These are phyloP conservation scores for Geococcyx californianus DNA, from an alignment of 2,113 vertebrate genomes.

Conservation along the genomic window DNA sequence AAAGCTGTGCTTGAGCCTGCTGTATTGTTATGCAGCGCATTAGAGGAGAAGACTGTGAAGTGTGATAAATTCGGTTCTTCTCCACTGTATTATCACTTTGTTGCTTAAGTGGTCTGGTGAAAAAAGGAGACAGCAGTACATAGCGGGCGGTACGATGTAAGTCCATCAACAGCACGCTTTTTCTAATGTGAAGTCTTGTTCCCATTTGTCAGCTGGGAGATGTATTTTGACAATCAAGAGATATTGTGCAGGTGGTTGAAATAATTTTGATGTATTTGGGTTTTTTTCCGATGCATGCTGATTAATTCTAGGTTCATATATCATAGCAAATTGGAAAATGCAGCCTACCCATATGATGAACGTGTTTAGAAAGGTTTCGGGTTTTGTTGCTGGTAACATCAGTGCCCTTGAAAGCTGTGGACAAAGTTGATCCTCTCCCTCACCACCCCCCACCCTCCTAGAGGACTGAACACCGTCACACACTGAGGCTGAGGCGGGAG, in stretches of 20 bases:
- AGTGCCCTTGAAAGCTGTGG: constrained; percentile 6
- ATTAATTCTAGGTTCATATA: constrained; percentile 4
- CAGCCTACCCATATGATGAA: neutral
- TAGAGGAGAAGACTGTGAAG: neutral
- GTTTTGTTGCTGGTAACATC: neutral
- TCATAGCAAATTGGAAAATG: constrained; percentile 15
- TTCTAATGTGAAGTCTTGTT: constrained; percentile 8
- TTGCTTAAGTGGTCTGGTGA: constrained; percentile 19
- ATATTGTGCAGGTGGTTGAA: neutral
- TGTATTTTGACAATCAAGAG: constrained; percentile 26
- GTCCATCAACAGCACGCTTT: neutral
- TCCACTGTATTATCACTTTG: neutral
- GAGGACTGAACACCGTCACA: fast-evolving
- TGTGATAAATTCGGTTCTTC: constrained; percentile 36
- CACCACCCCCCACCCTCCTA: neutral
- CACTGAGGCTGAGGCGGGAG: neutral
- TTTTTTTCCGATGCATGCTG: neutral
- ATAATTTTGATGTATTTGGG: constrained; percentile 9
- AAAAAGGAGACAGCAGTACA: neutral
- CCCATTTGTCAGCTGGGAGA: neutral
- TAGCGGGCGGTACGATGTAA: neutral
- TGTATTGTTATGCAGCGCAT: neutral
- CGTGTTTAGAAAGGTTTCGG: constrained; percentile 16
- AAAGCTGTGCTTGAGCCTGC: neutral
- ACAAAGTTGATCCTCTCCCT: neutral